Evolutionary conservation across 2,888 invertebrate species (phyloP).

Genomic region (Orchesella flavescens): DNA sequence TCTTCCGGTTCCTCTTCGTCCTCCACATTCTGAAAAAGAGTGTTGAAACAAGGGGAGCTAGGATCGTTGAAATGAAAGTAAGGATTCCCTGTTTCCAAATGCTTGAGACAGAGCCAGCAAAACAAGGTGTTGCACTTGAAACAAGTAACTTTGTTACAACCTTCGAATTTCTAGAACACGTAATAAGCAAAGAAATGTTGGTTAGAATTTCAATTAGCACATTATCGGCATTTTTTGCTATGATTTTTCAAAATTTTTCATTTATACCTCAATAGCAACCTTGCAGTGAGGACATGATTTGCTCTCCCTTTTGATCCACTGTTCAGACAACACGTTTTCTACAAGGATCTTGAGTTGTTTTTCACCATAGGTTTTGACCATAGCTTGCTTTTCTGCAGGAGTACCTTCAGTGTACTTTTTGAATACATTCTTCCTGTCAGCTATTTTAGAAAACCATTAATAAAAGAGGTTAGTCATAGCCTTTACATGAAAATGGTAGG

Average conservation of each 20-base stretch:
- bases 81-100: constrained; percentile 76
- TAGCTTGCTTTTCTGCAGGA: constrained; percentile 73
- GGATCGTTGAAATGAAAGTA: constrained; percentile 78
- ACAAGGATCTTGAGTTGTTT: constrained; percentile 76
- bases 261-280: constrained; percentile 77
- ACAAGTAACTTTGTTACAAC: constrained; percentile 83
- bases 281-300: constrained; percentile 79
- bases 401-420: constrained; percentile 76
- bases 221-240: too few relatives aligned
- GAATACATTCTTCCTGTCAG: constrained; percentile 75
- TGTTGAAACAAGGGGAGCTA: constrained; percentile 76
- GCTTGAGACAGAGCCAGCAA: constrained; percentile 79
- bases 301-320: constrained; percentile 78
- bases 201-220: too few relatives aligned
- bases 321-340: constrained; percentile 77
- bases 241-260: too few relatives aligned
- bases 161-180: constrained; percentile 81
- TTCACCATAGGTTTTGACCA: constrained; percentile 78
- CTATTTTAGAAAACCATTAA: constrained; percentile 74
- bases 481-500: too few relatives aligned
- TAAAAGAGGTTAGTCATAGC: too few relatives aligned
- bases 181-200: too few relatives aligned
- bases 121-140: constrained; percentile 79
- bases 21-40: constrained; percentile 76
- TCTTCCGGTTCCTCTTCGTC: constrained; percentile 69